Conservation (phyloP, 2,113 vertebrate species). For the Tylochromis polylepis region DNA sequence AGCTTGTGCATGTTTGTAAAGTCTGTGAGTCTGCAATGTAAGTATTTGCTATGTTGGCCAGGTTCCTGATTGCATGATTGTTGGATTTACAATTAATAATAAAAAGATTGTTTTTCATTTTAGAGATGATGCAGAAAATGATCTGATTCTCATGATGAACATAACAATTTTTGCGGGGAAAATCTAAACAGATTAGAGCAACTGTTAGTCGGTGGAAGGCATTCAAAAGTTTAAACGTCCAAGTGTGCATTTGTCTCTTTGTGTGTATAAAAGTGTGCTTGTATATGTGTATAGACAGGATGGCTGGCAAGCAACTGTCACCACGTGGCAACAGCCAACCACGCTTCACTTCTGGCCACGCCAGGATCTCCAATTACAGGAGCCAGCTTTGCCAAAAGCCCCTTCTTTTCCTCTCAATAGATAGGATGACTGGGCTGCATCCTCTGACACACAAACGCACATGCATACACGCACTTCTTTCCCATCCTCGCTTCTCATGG, state of each 20-base stretch:
- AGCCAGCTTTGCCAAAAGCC: constrained; percentile 51
- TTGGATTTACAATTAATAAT: not conserved
- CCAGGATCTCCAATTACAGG: constrained; percentile 70
- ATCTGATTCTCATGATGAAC: not conserved
- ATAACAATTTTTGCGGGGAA: not conserved
- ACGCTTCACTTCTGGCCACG: constrained; percentile 46
- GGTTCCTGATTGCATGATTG: not conserved
- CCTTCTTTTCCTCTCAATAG: constrained; percentile 53
- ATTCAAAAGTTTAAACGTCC: constrained; percentile 12
- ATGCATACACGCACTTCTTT: constrained; percentile 3
- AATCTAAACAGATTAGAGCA: not conserved
- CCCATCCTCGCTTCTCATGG: constrained; percentile 20
- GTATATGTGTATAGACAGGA: constrained; percentile 25
- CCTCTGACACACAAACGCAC: constrained; percentile 41
- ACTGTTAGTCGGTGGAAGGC: not conserved
- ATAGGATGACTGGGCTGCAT: constrained; percentile 58
- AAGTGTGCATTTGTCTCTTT: constrained; percentile 5
- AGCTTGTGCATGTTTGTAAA: constrained; percentile 37
- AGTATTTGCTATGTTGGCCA: not conserved
- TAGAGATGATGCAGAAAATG: not conserved
- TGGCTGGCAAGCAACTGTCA: constrained; percentile 56
- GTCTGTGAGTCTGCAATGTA: constrained; percentile 4
- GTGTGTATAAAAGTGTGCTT: not conserved
- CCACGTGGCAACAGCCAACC: constrained; percentile 58
- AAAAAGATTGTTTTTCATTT: not conserved